Base-by-base conservation (phyloP, 37 sponge, comb jelly and placozoan genomes). In the Beroe ovata region DNA sequence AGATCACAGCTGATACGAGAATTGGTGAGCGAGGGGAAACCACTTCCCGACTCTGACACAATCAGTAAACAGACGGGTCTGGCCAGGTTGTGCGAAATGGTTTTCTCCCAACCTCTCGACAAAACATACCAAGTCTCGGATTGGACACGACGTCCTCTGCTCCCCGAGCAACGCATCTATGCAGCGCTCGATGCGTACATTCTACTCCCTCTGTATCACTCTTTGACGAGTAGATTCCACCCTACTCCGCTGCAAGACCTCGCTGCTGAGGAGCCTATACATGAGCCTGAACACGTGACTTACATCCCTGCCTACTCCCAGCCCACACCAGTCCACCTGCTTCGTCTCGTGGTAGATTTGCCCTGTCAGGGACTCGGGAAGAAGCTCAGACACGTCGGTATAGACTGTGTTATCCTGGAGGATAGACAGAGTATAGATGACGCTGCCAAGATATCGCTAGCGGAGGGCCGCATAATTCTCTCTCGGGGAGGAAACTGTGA, bases 391-490 rank as follows among this genome's bases (percentile, higher is more conserved):
- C 84, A 77, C 25, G 8, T 77, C 6, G 84, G 84, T 25, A 35
- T 77, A 23, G 84, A 77, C 54, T 77, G 84, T 77, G 54, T 39
- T 39, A 42, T 77, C 8, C 28, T 77, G n/a, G 84, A 77, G 84
- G 84, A 77, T 40, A 23, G 18, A 4, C 54, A 77, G 84, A 42
- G 25, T 77, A 25, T 77, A 6, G 84, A 77, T 41, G 84, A 77
- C 21, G 84, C 84, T 4, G 84, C 54, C 20, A 39, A 42, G 54
- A 77, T 77, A 40, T 77, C 84, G 18, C 42, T 42, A 3, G n/a
- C 42, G 16, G 47, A 77, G n/a, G 54, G 54, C 22, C 39, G 84
- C 3, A 19, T 77, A 18, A 77, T 77, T n/a, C 84, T 77, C 29
- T 77, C 84, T 36, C 84, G 84, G 25, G 84, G 41, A 42, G 28